These are phyloP conservation scores for Nymphicus hollandicus DNA, from an alignment of 2,113 vertebrate genomes.

Conservation along the genomic window DNA sequence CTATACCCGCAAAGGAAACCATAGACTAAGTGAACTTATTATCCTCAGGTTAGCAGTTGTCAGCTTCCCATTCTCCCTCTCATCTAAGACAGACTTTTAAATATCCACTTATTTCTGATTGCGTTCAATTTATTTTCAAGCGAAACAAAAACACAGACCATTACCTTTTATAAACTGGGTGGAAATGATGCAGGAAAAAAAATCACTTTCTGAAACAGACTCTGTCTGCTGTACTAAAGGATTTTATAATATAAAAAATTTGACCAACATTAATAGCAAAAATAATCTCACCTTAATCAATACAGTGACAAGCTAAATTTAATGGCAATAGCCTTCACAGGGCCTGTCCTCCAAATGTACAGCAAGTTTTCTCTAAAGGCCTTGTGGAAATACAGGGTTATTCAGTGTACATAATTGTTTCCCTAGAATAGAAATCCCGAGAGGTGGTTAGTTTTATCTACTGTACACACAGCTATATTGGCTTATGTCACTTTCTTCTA, in stretches of 20 bases:
- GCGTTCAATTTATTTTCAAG: neutral
- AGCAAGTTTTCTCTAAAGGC: conserved; percentile 4
- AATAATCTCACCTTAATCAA: conserved; percentile 8
- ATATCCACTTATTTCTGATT: neutral
- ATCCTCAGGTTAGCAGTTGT: neutral
- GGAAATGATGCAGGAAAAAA: neutral
- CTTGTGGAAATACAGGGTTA: neutral
- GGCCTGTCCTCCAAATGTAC: neutral
- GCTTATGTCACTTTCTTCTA: neutral
- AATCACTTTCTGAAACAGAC: neutral
- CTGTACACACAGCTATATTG: neutral
- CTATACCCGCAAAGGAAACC: neutral
- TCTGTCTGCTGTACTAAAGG: neutral
- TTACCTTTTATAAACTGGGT: neutral
- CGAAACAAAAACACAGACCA: neutral
- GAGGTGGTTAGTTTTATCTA: conserved; percentile 17
- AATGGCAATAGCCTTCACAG: neutral
- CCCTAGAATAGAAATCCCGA: neutral
- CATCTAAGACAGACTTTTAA: neutral
- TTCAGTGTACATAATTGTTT: conserved; percentile 8
- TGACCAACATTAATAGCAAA: neutral
- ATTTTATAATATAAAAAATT: neutral
- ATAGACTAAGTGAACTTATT: neutral
- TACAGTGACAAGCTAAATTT: conserved; percentile 14
- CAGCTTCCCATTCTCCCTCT: neutral